These are phyloP conservation scores for Maniola jurtina DNA, from an alignment of 1,140 invertebrate genomes.

Conservation along the genomic window DNA sequence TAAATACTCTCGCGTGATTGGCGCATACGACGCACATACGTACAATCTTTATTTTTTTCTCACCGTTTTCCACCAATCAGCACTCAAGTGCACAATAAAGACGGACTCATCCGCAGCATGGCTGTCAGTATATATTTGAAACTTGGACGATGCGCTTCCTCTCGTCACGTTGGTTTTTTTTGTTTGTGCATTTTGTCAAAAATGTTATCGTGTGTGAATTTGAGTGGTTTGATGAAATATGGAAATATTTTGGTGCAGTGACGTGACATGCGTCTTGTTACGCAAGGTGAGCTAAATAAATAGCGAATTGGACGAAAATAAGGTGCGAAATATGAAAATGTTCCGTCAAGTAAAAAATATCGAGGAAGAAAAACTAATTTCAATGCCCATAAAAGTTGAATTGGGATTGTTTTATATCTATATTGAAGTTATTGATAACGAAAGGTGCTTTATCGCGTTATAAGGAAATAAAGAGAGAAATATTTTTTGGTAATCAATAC, in stretches of 20 bases:
- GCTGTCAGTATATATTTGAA: constrained; percentile 94
- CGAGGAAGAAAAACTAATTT: not conserved
- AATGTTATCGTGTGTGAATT: constrained; percentile 73
- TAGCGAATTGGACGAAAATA: not conserved
- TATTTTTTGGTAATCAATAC: constrained; percentile 55
- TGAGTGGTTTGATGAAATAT: constrained; percentile 68
- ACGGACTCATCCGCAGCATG: constrained; percentile 88
- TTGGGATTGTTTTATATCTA: not conserved
- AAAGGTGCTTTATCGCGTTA: not conserved
- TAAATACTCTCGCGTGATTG: constrained; percentile 58
- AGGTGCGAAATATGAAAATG: not conserved
- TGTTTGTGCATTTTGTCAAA: constrained; percentile 74
- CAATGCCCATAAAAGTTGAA: not conserved
- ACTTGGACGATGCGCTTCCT: constrained; percentile 88
- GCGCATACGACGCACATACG: constrained; percentile 53
- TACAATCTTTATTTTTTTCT: constrained; percentile 59
- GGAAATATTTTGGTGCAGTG: constrained; percentile 68
- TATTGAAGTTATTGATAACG: constrained; percentile 3
- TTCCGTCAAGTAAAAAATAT: not conserved
- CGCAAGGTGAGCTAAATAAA: constrained; percentile 52
- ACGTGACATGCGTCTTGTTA: constrained; percentile 70
- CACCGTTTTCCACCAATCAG: constrained; percentile 79
- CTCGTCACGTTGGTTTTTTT: constrained; percentile 79
- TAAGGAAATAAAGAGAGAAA: constrained; percentile 1
- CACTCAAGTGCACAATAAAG: constrained; percentile 84